A percentile compares a stretch with the other conserved stretches of the same genome.
Evolutionary conservation across 2,113 vertebrate genomes (phyloP).

Genomic region (Campylomormyrus tamandua): DNA sequence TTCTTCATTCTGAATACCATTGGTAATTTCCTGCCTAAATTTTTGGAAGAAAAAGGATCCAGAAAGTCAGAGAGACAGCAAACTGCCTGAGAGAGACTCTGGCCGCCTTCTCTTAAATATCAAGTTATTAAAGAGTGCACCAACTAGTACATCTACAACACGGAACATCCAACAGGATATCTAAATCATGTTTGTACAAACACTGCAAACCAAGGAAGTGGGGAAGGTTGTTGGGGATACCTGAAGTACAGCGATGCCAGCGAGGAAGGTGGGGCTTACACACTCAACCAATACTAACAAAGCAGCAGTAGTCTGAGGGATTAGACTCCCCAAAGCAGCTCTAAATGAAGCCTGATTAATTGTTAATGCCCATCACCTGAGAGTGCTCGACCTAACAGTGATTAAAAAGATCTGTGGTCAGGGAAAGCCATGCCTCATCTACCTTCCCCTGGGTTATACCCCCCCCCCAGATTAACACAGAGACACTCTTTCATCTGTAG

Average conservation of each 20-base stretch:
- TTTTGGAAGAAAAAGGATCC: neutral
- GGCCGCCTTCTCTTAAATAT: neutral
- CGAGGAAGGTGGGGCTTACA: neutral
- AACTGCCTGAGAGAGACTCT: neutral
- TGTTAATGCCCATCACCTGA: constrained; percentile 13
- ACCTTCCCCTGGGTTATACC: neutral
- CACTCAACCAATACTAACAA: neutral
- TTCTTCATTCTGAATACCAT: neutral
- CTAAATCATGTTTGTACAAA: neutral
- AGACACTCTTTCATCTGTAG: neutral
- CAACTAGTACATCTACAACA: neutral
- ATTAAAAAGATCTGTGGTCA: constrained; percentile 6
- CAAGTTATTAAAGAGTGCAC: neutral
- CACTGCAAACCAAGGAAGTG: neutral
- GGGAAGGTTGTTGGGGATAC: neutral
- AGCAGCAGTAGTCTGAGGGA: neutral
- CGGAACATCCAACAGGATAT: neutral
- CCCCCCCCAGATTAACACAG: neutral
- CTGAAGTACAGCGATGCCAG: neutral
- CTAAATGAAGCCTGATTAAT: neutral
- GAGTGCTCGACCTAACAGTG: neutral
- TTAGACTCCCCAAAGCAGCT: neutral
- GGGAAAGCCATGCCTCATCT: neutral
- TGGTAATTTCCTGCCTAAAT: neutral
- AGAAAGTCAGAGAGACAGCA: neutral